Conservation (phyloP, 2,113 vertebrate species). For the Notiomystis cincta region DNA sequence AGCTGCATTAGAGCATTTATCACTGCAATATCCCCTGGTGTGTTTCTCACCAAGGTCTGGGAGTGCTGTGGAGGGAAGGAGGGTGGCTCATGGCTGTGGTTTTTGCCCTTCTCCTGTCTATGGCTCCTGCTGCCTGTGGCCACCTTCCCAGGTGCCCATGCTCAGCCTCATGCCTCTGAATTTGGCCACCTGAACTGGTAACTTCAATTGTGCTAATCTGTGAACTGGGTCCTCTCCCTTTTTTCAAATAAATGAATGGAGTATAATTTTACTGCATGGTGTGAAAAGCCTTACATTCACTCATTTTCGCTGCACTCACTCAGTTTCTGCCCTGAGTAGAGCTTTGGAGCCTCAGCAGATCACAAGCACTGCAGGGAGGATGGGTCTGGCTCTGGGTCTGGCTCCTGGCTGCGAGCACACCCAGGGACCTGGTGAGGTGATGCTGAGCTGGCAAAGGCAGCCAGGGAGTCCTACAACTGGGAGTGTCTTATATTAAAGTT, state of each 20-base stretch:
- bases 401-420: not conserved
- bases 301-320: not conserved
- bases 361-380: not conserved
- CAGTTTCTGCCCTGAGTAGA: not conserved
- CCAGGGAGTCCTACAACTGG: not conserved
- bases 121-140: not conserved
- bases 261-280: not conserved
- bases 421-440: not conserved
- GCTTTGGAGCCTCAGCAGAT: not conserved
- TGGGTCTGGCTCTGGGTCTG: rapidly evolving
- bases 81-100: not conserved
- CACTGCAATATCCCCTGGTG: rapidly evolving
- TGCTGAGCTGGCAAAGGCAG: not conserved
- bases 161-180: not conserved
- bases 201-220: not conserved
- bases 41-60: not conserved
- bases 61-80: rapidly evolving
- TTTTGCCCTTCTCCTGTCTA: not conserved
- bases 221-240: not conserved
- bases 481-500: not conserved
- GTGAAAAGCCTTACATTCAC: not conserved
- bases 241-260: not conserved
- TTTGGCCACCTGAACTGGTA: not conserved
- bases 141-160: not conserved
- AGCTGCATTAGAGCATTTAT: not conserved